Evolutionary conservation across 2,113 vertebrate genomes (phyloP), one percentile per base, ranked within the genome.

Genomic region (Pao palembangensis): DNA sequence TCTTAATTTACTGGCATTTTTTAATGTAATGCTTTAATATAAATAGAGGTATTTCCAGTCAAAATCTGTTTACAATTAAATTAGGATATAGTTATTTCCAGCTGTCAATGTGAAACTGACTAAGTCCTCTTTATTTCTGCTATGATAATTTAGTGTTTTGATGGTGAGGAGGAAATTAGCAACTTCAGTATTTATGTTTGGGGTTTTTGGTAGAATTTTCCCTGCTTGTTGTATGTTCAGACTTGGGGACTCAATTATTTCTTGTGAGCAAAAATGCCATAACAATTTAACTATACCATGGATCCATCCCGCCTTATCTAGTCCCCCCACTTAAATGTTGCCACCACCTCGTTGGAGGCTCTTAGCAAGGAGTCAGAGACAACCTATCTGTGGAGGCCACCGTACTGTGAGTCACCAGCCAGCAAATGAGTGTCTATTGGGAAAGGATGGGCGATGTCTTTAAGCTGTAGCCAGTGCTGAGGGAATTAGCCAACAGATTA

Each of bases 401-500:
- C 82, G 76, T 71, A 79, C 82, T 89, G 84, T 89, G 88, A 91
- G 82, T 90, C 88, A 91, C 82, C 84, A 89, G 76, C 85, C 75
- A 85, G 75, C 80, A 82, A 85, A 83, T 79, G 82, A 85, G 84
- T 87, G 85, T 87, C 78, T 85, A 74, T 86, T 85, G 63, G 69
- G 78, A 86, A 82, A 69, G 84, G 82, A 87, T 85, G 84, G 82
- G 79, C 88, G 87, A 89, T 84, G 86, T 88, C 83, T 83, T 86
- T 92, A 92, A 91, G 88, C 89, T 89, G 78, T 78, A 90, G 85
- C 87, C 71, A 83, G 62, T 82, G 82, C 86, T 77, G 76, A 82
- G 76, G 89, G 90, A 90, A 90, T 92, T 92, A 91, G 87, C 86
- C 82, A 86, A 78, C 81, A 90, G 90, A 91, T 91, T 92, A 91